These are phyloP conservation scores for Chromis chromis DNA, from an alignment of 2,797 vertebrate species.

Conservation along the genomic window DNA sequence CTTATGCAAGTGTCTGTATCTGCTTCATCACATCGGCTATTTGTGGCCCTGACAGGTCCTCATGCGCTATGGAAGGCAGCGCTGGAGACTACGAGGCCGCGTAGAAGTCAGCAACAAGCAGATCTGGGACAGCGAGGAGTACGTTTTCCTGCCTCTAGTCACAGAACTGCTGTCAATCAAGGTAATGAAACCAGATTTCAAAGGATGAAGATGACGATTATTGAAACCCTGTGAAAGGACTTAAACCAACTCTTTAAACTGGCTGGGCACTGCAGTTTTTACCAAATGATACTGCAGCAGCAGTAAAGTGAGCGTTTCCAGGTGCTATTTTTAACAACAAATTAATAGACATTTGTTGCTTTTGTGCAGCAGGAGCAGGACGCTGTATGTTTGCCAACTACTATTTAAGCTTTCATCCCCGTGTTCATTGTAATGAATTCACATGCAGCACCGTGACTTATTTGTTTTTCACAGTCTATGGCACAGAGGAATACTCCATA, in stretches of 20 bases:
- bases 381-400: background rate
- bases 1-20: background rate
- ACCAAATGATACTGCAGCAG: background rate
- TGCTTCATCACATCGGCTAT: conserved; percentile 3
- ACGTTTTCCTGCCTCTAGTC: conserved; percentile 94
- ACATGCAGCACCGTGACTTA: background rate
- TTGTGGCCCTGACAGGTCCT: conserved; percentile 86
- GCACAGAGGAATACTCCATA: background rate
- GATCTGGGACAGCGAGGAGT: conserved; percentile 98
- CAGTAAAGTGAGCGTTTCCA: background rate
- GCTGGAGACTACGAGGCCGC: conserved; percentile 95
- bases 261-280: background rate
- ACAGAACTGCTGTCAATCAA: conserved; percentile 98
- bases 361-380: background rate
- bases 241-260: too few relatives aligned
- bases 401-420: too few relatives aligned
- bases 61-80: conserved; percentile 97
- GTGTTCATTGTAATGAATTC: background rate
- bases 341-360: background rate
- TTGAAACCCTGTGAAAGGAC: too few relatives aligned
- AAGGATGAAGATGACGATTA: too few relatives aligned
- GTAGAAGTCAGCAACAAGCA: conserved; percentile 97
- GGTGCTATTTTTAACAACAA: background rate
- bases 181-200: conserved; percentile 78
- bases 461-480: background rate